Evolutionary conservation across 2,113 vertebrate genomes (phyloP), one percentile per base, ranked within the genome.

Genomic region (Pholis gunnellus): DNA sequence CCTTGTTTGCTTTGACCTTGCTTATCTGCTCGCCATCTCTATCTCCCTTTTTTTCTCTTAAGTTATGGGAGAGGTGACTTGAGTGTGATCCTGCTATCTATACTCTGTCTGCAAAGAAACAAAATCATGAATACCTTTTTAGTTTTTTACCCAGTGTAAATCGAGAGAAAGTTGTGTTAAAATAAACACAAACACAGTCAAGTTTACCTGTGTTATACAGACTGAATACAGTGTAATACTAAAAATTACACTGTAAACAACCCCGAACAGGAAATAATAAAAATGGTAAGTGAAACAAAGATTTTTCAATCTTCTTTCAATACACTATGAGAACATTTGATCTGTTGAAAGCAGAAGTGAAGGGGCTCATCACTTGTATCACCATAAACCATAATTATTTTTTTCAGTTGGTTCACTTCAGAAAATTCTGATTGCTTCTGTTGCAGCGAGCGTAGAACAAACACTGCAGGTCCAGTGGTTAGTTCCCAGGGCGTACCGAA

Each of bases 391-490:
- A 18, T 8, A 75, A 69, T 68, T 68, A 73, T 86, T 69, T 61
- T 29, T 72, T 25, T 71, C 82, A 78, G 60, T 66, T 77, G 72
- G 57, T 72, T 82, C 65, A 87, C 75, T 68, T 78, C 66, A 82
- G 36, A 73, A 74, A 42, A 31, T 65, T 54, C 67, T 61, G 76
- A 90, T 83, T 87, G 78, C 67, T 73, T 90, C 44, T 81, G 70
- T 38, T 50, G 60, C 72, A 79, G 75, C 5, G 0, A 60, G 67
- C 29, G 20, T n/a, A 22, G 46, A 71, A 68, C 69, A 85, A 85
- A 83, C 87, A 67, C 71, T 40, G 50, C 65, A 66, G 84, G 77
- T 76, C 76, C 60, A 78, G 57, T 6, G 9, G 65, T 85, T 72
- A 52, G 71, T 68, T 78, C 15, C 5, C 50, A 46, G 40, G 5